Conservation (phyloP, 2,113 vertebrate genomes). For the Prinia subflava region DNA sequence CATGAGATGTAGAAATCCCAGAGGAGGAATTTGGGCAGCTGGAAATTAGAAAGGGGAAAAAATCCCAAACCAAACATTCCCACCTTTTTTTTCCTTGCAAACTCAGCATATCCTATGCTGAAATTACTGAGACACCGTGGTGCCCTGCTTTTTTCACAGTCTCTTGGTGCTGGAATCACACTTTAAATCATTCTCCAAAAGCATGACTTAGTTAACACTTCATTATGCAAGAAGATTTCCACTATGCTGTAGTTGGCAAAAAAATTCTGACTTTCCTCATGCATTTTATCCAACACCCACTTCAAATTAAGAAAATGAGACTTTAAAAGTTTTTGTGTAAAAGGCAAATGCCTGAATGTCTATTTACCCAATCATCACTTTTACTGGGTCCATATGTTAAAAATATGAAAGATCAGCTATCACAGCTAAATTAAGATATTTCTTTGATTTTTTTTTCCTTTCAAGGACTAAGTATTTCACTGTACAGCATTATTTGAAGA, state of each 20-base stretch:
- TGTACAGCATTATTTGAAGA: constrained; percentile 6
- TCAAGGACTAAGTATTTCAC: neutral
- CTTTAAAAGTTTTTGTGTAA: neutral
- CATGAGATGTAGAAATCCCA: neutral
- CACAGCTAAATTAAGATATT: neutral
- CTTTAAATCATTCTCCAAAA: constrained; percentile 50
- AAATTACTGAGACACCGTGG: constrained; percentile 1
- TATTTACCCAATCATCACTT: neutral
- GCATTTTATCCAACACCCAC: constrained; percentile 7
- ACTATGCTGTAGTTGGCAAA: constrained; percentile 13
- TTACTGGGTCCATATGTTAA: neutral
- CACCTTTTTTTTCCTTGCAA: constrained; percentile 20
- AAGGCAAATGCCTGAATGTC: neutral
- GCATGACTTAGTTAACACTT: constrained; percentile 46
- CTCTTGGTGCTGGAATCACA: constrained; percentile 26
- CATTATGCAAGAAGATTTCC: constrained; percentile 39
- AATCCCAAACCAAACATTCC: constrained; percentile 10
- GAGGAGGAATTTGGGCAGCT: neutral
- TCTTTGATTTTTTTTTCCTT: neutral
- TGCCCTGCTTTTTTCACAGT: neutral
- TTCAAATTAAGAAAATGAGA: constrained; percentile 22
- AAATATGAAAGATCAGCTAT: neutral
- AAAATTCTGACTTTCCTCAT: neutral
- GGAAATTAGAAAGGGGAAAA: neutral
- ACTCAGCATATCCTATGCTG: constrained; percentile 7